Conservation (phyloP, 2,797 vertebrate genomes). For the Pantherophis alleghaniensis region DNA sequence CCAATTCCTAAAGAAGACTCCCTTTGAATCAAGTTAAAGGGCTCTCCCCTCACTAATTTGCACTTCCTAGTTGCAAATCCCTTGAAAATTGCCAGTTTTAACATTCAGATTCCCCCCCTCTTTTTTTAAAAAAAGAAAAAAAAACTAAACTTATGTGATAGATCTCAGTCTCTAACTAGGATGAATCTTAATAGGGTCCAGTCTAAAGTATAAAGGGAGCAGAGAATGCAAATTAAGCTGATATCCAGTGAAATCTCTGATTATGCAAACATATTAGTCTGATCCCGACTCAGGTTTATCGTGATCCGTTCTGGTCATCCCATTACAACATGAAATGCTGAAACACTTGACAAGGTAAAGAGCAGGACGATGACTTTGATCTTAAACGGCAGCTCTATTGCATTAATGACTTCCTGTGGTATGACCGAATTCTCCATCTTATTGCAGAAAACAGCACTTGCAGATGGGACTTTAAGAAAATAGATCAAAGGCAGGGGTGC, state of each 20-base stretch:
- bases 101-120: background rate
- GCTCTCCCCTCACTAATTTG: constrained; percentile 1
- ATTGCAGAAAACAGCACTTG: constrained; percentile 57
- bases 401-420: constrained; percentile 72
- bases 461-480: constrained; percentile 48
- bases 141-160: background rate
- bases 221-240: constrained; percentile 64
- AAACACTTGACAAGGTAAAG: constrained; percentile 78
- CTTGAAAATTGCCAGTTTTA: constrained; percentile 29
- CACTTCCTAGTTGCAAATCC: background rate
- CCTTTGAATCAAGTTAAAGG: background rate
- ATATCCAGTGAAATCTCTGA: constrained; percentile 71
- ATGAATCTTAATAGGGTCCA: constrained; percentile 31
- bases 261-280: constrained; percentile 73
- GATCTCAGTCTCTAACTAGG: constrained; percentile 52
- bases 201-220: constrained; percentile 31
- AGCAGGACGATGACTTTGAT: constrained; percentile 74
- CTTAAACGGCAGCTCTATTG: constrained; percentile 70
- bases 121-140: background rate
- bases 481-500: constrained; percentile 3
- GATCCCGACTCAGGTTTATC: constrained; percentile 69
- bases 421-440: constrained; percentile 62
- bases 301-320: constrained; percentile 72
- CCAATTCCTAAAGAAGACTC: background rate
- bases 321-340: constrained; percentile 76